Conservation (phyloP, 2,797 vertebrate species). For the Syngnathus rostellatus region DNA sequence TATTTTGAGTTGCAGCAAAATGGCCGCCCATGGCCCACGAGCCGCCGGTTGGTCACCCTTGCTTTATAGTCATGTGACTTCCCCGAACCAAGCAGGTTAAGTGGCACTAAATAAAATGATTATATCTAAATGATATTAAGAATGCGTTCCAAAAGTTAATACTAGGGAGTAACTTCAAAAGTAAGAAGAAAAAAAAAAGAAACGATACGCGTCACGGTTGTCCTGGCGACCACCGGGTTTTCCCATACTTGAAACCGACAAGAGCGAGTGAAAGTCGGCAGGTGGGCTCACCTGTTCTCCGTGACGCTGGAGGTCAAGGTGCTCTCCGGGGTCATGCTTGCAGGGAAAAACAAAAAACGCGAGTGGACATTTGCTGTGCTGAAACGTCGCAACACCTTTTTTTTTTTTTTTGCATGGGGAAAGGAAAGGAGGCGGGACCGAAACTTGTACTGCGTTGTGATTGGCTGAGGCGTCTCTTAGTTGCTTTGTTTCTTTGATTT, state of each 20-base stretch:
- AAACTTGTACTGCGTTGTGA: slow-evolving; percentile 25
- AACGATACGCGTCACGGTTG: not conserved
- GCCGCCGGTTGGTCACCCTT: not conserved
- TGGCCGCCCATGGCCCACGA: not conserved
- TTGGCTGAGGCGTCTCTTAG: slow-evolving; percentile 25
- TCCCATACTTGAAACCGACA: not conserved
- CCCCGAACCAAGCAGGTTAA: not conserved
- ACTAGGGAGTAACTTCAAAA: too few species aligned
- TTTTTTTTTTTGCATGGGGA: slow-evolving; percentile 10
- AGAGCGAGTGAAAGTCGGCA: not conserved
- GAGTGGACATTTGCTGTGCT: not conserved
- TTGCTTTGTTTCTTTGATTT: not conserved
- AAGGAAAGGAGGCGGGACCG: slow-evolving; percentile 40
- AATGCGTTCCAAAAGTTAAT: not conserved
- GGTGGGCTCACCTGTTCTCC: slow-evolving; percentile 71
- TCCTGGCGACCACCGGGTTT: not conserved
- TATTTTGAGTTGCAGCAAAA: not conserved
- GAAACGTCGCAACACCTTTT: slow-evolving; percentile 18
- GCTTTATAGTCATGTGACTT: not conserved
- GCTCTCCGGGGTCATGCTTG: slow-evolving; percentile 79
- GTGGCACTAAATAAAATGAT: not conserved
- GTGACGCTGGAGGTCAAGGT: slow-evolving; percentile 64
- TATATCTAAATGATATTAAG: not conserved
- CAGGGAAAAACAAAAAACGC: slow-evolving; percentile 11
- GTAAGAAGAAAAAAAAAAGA: not conserved